phyloP scores from a whole-genome alignment of 2,888 invertebrate species.

The Eilema sororculum region DNA sequence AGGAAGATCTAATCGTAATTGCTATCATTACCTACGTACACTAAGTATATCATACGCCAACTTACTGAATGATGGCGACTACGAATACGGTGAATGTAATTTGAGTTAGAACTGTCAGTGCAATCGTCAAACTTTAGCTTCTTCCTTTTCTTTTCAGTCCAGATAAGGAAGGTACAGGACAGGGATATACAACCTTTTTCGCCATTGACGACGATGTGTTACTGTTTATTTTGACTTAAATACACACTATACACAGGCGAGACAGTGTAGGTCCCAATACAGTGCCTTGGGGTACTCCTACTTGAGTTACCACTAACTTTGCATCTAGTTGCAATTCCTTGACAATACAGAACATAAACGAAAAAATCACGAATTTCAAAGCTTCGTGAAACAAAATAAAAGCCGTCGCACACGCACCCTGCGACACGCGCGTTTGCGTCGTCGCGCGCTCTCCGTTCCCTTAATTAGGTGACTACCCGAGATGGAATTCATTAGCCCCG shows the following conservation, averaged over 20 bases:
- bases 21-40: no score
- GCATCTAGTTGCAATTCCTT: neutral
- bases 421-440: slow-evolving; percentile 52
- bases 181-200: no score
- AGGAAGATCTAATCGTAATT: neutral
- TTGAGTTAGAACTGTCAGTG: no score
- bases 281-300: neutral
- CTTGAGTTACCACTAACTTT: neutral
- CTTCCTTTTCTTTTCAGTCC: no score
- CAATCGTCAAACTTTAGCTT: no score
- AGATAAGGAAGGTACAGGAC: no score
- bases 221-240: no score
- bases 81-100: no score
- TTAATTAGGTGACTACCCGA: slow-evolving; percentile 74
- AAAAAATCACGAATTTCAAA: slow-evolving; percentile 25
- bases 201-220: no score
- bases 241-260: neutral
- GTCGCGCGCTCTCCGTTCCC: slow-evolving; percentile 50
- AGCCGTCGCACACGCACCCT: slow-evolving; percentile 47
- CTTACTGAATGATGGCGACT: no score
- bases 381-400: slow-evolving; percentile 47
- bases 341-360: neutral
- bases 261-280: neutral
- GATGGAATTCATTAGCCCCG: slow-evolving; percentile 78
- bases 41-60: no score